Conservation (phyloP, 1,140 invertebrate genomes). For the Drosophila obscura region DNA sequence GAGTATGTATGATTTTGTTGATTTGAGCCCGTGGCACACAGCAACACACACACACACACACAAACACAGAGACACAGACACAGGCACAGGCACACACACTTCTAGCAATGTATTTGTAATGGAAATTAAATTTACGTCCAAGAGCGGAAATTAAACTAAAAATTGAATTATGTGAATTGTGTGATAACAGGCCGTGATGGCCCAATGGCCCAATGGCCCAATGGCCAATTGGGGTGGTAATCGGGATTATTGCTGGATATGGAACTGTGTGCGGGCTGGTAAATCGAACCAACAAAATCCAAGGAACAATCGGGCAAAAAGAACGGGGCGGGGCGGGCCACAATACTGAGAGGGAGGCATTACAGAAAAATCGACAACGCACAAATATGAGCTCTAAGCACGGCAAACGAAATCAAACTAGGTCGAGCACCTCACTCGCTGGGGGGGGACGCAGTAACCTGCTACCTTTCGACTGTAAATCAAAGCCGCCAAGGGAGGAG, state of each 20-base stretch:
- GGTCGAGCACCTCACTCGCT: slow-evolving; percentile 28
- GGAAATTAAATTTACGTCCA: slow-evolving; percentile 75
- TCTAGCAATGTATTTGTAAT: slow-evolving; percentile 33
- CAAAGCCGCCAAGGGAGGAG: slow-evolving; percentile 32
- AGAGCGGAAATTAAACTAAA: slow-evolving; percentile 81
- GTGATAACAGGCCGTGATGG: slow-evolving; percentile 4
- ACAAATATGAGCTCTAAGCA: slow-evolving; percentile 62
- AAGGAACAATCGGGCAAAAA: background rate
- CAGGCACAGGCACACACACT: background rate
- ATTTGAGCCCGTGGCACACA: slow-evolving; percentile 23
- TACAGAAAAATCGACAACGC: slow-evolving; percentile 52
- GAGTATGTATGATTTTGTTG: slow-evolving; percentile 12
- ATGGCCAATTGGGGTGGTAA: no score
- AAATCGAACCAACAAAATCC: slow-evolving; percentile 28
- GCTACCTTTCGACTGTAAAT: slow-evolving; percentile 57
- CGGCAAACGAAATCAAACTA: slow-evolving; percentile 59
- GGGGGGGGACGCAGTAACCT: slow-evolving; percentile 20
- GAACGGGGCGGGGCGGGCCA: background rate
- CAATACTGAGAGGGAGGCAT: background rate
- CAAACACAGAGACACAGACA: slow-evolving; percentile 14
- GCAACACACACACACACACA: slow-evolving; percentile 32
- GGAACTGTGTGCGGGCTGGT: background rate
- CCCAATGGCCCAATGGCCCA: background rate
- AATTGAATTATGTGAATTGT: slow-evolving; percentile 79
- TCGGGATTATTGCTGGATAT: no score